These are phyloP conservation scores for Laupala kohalensis DNA, from an alignment of 1,140 invertebrate genomes.

Conservation along the genomic window DNA sequence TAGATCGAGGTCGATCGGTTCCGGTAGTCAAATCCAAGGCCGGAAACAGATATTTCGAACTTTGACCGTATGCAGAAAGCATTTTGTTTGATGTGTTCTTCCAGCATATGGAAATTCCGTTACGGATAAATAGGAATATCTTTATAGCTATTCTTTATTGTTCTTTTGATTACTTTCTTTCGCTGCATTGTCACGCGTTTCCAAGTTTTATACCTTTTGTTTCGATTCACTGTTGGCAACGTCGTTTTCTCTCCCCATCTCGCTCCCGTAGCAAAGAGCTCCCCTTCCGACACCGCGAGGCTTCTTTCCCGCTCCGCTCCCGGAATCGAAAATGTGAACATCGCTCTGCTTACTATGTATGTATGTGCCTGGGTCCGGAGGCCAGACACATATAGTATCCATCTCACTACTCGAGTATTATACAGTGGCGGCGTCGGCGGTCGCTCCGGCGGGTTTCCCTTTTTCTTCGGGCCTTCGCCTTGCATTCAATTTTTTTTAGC, in stretches of 20 bases:
- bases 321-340: not conserved
- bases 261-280: not conserved
- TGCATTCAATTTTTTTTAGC: slow-evolving; percentile 10
- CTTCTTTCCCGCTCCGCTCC: not conserved
- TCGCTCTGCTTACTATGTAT: not conserved
- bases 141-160: not conserved
- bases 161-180: not conserved
- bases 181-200: not conserved
- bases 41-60: not conserved
- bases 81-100: not conserved
- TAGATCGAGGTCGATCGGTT: not conserved
- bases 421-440: not conserved
- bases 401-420: not conserved
- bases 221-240: not conserved
- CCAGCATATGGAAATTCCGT: not conserved
- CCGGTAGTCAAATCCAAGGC: not conserved
- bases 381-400: not conserved
- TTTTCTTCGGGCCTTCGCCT: not conserved
- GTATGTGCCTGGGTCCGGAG: not conserved
- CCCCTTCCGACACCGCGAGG: no score
- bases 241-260: not conserved
- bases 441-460: not conserved
- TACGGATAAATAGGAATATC: not conserved
- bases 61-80: not conserved
- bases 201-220: not conserved